Percentiles rank a stretch among this genome's conserved stretches.
Evolutionary conservation across 1,140 invertebrate genomes (phyloP).

Genomic region (Harlomillsia oculata): DNA sequence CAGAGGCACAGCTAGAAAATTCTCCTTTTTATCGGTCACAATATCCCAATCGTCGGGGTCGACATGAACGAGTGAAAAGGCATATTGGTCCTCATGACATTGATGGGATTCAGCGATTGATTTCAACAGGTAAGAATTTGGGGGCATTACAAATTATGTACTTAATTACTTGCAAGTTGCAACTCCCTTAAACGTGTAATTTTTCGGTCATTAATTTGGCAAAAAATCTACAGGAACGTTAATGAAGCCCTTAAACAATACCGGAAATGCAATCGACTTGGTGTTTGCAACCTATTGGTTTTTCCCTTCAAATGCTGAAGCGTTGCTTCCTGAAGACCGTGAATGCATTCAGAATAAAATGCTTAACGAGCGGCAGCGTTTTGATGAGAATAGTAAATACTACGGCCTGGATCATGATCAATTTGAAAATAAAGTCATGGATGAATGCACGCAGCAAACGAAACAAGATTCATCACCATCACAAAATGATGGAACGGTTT

Average conservation of each 20-base stretch:
- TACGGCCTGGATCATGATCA: constrained; percentile 45
- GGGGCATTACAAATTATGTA: not conserved
- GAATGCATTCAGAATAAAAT: constrained; percentile 43
- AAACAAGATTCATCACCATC: constrained; percentile 2
- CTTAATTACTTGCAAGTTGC: not conserved
- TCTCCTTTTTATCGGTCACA: not conserved
- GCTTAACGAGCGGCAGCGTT: constrained; percentile 38
- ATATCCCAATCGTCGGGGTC: not conserved
- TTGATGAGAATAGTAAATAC: constrained; percentile 42
- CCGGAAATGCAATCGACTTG: constrained; percentile 41
- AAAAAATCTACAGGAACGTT: constrained; percentile 39
- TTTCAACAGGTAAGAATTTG: constrained; percentile 33
- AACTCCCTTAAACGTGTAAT: not conserved
- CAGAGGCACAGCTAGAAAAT: constrained; percentile 7
- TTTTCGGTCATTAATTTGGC: not conserved
- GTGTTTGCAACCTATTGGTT: constrained; percentile 50
- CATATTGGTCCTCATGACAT: constrained; percentile 35
- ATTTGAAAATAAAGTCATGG: constrained; percentile 42
- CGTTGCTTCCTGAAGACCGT: constrained; percentile 42
- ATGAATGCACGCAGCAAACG: constrained; percentile 39
- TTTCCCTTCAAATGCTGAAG: constrained; percentile 43
- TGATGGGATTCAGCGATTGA: constrained; percentile 35
- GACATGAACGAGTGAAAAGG: constrained; percentile 17
- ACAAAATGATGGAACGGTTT: constrained; percentile 9
- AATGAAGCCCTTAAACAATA: constrained; percentile 40